These are phyloP conservation scores for Microctonus hyperodae DNA, from an alignment of 2,888 invertebrate genomes.

Conservation along the genomic window DNA sequence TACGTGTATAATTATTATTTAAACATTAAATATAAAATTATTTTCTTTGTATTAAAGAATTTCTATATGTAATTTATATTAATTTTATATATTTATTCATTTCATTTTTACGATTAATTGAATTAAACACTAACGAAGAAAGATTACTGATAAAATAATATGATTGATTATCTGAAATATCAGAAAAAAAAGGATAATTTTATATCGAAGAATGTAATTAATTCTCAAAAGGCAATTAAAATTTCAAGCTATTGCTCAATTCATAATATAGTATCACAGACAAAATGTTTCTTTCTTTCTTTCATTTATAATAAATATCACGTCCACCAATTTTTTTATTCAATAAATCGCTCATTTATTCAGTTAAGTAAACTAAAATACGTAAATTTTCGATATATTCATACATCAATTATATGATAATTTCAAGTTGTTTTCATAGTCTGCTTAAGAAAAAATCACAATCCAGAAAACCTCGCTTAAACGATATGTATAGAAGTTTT, in stretches of 20 bases:
- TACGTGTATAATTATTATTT: too few relatives aligned
- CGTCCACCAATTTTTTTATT: too few relatives aligned
- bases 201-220: neutral
- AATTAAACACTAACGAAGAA: neutral
- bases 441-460: neutral
- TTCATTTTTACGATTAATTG: too few relatives aligned
- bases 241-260: neutral
- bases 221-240: neutral
- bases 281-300: neutral
- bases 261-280: neutral
- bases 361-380: neutral
- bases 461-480: neutral
- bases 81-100: too few relatives aligned
- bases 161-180: neutral
- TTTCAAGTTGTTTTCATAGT: neutral
- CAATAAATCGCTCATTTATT: too few relatives aligned
- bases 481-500: neutral
- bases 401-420: neutral
- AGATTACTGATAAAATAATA: neutral
- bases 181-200: too few relatives aligned
- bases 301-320: too few relatives aligned
- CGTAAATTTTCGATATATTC: neutral
- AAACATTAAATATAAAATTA: too few relatives aligned
- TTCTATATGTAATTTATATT: too few relatives aligned
- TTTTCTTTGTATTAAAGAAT: too few relatives aligned